Percentiles rank a stretch among this genome's conserved stretches.
phyloP scores from a whole-genome alignment of 30 jellyfish, hydroid and myxozoan species.

The Clytia hemisphaerica region DNA sequence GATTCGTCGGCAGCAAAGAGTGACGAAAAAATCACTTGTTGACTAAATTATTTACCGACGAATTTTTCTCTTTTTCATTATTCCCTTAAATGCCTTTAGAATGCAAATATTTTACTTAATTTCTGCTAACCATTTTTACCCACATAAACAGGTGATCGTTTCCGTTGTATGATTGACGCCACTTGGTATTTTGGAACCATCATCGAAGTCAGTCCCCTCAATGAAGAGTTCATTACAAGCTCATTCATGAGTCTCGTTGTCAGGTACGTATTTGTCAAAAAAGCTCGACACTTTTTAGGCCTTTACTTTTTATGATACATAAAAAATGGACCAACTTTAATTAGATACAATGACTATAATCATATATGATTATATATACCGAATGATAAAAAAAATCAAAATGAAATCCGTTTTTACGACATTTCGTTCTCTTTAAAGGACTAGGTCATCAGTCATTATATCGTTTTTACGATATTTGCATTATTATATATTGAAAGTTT shows the following conservation, averaged over 20 bases:
- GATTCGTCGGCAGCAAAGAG: too few species aligned
- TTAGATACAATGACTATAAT: background rate
- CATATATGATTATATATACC: background rate
- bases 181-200: slow-evolving; percentile 89
- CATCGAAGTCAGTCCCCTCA: slow-evolving; percentile 48
- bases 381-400: too few species aligned
- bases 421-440: too few species aligned
- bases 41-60: too few species aligned
- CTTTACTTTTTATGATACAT: background rate
- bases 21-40: too few species aligned
- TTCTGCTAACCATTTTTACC: too few species aligned
- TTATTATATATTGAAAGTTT: background rate
- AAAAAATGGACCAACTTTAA: background rate
- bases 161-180: slow-evolving; percentile 85
- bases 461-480: too few species aligned
- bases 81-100: too few species aligned
- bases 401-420: too few species aligned
- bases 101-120: too few species aligned
- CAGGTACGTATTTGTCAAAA: slow-evolving; percentile 61
- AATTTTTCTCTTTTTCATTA: too few species aligned
- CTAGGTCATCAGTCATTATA: too few species aligned
- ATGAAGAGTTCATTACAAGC: slow-evolving; percentile 77
- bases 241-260: slow-evolving; percentile 57
- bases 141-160: slow-evolving; percentile 81
- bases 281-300: background rate